These are phyloP conservation scores for Agriopis marginaria DNA, from an alignment of 2,888 invertebrate genomes.

Conservation along the genomic window DNA sequence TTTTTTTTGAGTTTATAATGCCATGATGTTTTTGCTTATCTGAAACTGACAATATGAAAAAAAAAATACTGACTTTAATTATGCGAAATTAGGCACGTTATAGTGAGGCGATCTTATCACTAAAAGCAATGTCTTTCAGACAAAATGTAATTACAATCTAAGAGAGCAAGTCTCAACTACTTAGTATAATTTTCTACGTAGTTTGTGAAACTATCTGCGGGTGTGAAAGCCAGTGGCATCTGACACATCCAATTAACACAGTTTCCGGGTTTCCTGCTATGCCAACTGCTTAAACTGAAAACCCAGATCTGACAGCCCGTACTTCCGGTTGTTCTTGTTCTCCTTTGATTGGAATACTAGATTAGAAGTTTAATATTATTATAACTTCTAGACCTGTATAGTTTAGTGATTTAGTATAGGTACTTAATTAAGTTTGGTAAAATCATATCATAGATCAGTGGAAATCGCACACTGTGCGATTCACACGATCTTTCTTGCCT, in stretches of 20 bases:
- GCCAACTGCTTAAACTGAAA: constrained; percentile 54
- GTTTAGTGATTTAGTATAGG: too few species aligned
- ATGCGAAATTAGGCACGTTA: too few species aligned
- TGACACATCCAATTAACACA: constrained; percentile 85
- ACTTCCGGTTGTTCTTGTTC: constrained; percentile 48
- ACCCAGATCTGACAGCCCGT: constrained; percentile 55
- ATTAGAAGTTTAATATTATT: neutral
- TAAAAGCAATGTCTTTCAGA: neutral
- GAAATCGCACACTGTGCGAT: too few species aligned
- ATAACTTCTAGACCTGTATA: too few species aligned
- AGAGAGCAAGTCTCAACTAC: neutral
- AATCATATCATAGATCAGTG: too few species aligned
- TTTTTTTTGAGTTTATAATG: too few species aligned
- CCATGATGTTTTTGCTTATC: too few species aligned
- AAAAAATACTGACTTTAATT: too few species aligned
- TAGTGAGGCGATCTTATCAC: neutral
- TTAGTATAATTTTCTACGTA: constrained; percentile 7
- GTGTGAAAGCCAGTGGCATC: constrained; percentile 81
- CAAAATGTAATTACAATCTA: neutral
- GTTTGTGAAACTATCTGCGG: constrained; percentile 72
- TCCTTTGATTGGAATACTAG: constrained; percentile 32
- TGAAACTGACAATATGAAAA: too few species aligned
- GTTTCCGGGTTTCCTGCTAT: constrained; percentile 71
- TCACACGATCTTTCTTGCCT: too few species aligned
- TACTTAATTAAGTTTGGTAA: too few species aligned